phyloP scores from a whole-genome alignment of 2,113 vertebrate species.

The Phaethon lepturus region DNA sequence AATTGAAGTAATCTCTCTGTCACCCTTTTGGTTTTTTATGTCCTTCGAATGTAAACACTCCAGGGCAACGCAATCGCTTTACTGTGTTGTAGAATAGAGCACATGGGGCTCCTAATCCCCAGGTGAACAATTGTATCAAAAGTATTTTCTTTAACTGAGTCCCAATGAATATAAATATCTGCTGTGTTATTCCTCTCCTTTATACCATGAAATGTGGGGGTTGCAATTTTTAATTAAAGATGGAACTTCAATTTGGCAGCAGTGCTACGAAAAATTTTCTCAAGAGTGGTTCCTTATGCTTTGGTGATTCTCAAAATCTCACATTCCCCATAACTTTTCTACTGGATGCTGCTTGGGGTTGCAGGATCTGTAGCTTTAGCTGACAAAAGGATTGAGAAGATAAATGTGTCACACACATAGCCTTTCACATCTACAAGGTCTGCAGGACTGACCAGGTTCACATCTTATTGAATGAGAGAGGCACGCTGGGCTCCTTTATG shows the following conservation, averaged over 20 bases:
- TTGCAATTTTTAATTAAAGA: background rate
- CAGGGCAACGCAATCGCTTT: background rate
- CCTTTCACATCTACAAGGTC: too few species aligned
- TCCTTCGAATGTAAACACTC: background rate
- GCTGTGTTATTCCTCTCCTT: background rate
- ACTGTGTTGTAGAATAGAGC: background rate
- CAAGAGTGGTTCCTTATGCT: background rate
- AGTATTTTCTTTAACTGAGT: background rate
- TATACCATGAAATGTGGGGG: background rate
- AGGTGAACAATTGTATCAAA: background rate
- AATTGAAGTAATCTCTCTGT: background rate
- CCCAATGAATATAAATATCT: background rate
- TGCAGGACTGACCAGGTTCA: background rate
- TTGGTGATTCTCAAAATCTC: background rate
- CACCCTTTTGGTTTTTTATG: background rate
- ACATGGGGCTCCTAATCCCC: background rate
- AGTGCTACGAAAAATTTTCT: background rate
- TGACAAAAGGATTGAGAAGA: background rate
- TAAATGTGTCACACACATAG: background rate
- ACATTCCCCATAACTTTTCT: accelerated
- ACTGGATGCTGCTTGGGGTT: background rate
- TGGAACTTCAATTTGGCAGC: background rate
- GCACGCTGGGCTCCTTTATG: accelerated
- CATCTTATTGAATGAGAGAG: accelerated
- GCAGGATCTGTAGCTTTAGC: background rate